Percentiles rank a stretch among this genome's conserved stretches.
These are phyloP conservation scores for Arenaria interpres DNA, from an alignment of 2,113 vertebrate genomes.

Conservation along the genomic window DNA sequence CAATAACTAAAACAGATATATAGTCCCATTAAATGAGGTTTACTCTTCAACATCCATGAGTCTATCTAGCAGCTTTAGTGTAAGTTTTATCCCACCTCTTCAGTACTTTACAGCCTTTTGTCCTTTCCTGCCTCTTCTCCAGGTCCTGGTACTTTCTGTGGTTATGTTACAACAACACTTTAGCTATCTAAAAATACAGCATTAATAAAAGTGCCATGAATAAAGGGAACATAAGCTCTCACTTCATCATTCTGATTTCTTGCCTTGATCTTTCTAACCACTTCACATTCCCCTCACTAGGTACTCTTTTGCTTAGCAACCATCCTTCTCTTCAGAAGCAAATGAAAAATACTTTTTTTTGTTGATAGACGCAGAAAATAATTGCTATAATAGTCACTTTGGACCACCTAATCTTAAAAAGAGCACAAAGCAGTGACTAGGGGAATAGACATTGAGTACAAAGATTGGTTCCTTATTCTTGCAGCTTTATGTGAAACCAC, in stretches of 20 bases:
- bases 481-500: not conserved
- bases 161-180: constrained; percentile 3
- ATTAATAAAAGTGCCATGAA: constrained; percentile 1
- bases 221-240: constrained; percentile 16
- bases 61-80: not conserved
- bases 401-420: not conserved
- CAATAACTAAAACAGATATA: constrained; percentile 17
- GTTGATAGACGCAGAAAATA: not conserved
- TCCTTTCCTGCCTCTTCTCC: constrained; percentile 3
- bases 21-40: not conserved
- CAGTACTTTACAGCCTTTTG: constrained; percentile 20
- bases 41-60: not conserved
- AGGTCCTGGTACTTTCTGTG: not conserved
- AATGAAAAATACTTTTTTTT: not conserved
- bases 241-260: constrained; percentile 21
- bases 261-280: constrained; percentile 30
- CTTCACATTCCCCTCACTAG: not conserved
- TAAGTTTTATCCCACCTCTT: not conserved
- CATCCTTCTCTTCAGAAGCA: not conserved
- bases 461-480: not conserved
- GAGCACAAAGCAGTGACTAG: not conserved
- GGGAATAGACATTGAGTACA: not conserved
- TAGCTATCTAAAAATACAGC: constrained; percentile 4
- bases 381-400: not conserved
- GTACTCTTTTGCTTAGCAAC: constrained; percentile 15